Conservation (phyloP, 1,140 invertebrate genomes). For the Mylabris phalerata region DNA sequence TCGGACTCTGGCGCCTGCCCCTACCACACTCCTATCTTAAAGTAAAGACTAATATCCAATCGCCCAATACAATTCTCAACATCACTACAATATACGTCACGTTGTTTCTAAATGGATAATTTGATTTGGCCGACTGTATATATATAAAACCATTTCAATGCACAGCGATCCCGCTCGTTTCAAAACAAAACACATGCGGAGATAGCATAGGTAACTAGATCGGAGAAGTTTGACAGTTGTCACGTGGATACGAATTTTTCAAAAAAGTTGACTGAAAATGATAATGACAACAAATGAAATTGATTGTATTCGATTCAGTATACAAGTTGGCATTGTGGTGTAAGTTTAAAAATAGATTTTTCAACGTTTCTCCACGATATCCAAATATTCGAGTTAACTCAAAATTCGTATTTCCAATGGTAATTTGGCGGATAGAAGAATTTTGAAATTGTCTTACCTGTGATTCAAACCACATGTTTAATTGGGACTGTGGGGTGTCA, state of each 20-base stretch:
- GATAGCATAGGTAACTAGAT: conserved; percentile 42
- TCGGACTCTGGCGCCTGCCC: conserved; percentile 35
- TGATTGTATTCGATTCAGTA: background rate
- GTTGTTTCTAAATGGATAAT: no score
- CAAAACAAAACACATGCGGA: conserved; percentile 45
- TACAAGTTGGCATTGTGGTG: no score
- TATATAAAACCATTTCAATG: conserved; percentile 41
- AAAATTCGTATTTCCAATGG: background rate
- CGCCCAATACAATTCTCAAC: conserved; percentile 26
- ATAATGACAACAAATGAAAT: background rate
- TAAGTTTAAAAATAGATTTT: no score
- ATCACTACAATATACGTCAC: background rate
- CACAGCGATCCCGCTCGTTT: conserved; percentile 41
- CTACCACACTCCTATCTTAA: conserved; percentile 29
- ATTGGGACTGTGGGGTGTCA: conserved; percentile 34
- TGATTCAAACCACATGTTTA: conserved; percentile 44
- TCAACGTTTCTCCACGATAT: no score
- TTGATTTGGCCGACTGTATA: conserved; percentile 31
- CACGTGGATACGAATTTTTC: conserved; percentile 31
- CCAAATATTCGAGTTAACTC: no score
- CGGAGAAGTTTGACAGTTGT: conserved; percentile 40
- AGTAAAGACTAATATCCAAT: conserved; percentile 37
- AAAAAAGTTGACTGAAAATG: conserved; percentile 34
- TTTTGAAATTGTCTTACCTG: conserved; percentile 34
- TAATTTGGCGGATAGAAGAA: background rate